Conservation (phyloP, 2,113 vertebrate species). For the Apodemus speciosus region DNA sequence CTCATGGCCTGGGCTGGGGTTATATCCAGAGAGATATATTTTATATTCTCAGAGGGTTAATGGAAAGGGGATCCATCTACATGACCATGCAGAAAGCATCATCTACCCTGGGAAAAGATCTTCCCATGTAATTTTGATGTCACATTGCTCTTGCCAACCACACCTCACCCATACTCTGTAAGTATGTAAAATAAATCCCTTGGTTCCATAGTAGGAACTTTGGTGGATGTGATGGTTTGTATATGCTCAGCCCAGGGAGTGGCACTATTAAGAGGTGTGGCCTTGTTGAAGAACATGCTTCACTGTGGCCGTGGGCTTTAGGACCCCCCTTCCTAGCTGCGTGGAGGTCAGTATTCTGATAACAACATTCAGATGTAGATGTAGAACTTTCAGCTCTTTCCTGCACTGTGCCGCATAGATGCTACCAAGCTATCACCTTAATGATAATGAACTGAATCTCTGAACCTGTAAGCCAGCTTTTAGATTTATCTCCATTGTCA, state of each 20-base stretch:
- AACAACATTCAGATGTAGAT: no score
- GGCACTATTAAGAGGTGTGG: no score
- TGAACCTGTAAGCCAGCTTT: background rate
- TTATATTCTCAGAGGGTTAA: background rate
- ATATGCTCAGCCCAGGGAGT: no score
- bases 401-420: no score
- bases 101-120: background rate
- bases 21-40: background rate
- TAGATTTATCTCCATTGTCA: background rate
- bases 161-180: accelerated
- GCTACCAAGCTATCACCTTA: no score
- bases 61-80: background rate
- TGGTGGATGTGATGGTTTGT: background rate
- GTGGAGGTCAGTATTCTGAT: no score
- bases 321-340: no score
- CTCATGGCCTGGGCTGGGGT: background rate
- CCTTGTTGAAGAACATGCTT: no score
- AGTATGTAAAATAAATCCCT: background rate
- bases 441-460: no score
- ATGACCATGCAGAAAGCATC: background rate
- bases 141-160: background rate
- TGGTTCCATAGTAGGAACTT: background rate
- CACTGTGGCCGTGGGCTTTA: no score
- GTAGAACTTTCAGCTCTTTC: no score
- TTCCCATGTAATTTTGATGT: background rate